A percentile compares a stretch with the other conserved stretches of the same genome.
phyloP scores from a whole-genome alignment of 1,140 invertebrate genomes.

The Aphis gossypii region DNA sequence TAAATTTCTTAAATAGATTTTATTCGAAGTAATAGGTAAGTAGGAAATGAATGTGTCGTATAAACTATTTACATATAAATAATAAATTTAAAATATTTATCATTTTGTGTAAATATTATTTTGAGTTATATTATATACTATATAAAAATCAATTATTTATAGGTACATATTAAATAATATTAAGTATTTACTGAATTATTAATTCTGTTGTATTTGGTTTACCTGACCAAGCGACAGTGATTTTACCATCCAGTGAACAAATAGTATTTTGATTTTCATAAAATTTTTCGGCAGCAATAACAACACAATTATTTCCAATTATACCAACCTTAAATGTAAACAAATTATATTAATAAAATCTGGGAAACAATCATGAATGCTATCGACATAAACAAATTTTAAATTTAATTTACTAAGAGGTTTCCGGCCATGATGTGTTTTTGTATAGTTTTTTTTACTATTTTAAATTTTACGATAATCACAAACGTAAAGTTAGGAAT shows the following conservation, averaged over 20 bases:
- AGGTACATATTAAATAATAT: too few species aligned
- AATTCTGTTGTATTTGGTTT: neutral
- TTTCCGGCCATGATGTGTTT: neutral
- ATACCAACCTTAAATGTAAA: neutral
- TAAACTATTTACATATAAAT: too few species aligned
- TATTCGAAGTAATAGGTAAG: neutral
- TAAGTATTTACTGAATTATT: too few species aligned
- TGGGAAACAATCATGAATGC: neutral
- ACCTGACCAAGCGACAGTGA: slow-evolving; percentile 45
- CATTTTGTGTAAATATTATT: neutral
- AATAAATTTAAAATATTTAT: too few species aligned
- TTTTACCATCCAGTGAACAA: slow-evolving; percentile 30
- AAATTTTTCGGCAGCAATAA: slow-evolving; percentile 37
- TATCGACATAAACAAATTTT: neutral
- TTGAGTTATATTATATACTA: neutral
- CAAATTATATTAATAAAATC: neutral
- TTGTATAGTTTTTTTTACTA: neutral
- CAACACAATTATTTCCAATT: slow-evolving; percentile 36
- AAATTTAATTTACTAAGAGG: neutral
- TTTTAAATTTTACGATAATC: neutral
- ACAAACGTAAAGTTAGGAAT: neutral
- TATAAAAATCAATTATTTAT: neutral
- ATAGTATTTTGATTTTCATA: neutral
- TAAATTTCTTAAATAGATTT: neutral
- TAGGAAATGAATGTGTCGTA: neutral